Percentiles rank a stretch among this genome's conserved stretches.
These are phyloP conservation scores for Apamea anceps DNA, from an alignment of 2,888 invertebrate genomes.

Conservation along the genomic window DNA sequence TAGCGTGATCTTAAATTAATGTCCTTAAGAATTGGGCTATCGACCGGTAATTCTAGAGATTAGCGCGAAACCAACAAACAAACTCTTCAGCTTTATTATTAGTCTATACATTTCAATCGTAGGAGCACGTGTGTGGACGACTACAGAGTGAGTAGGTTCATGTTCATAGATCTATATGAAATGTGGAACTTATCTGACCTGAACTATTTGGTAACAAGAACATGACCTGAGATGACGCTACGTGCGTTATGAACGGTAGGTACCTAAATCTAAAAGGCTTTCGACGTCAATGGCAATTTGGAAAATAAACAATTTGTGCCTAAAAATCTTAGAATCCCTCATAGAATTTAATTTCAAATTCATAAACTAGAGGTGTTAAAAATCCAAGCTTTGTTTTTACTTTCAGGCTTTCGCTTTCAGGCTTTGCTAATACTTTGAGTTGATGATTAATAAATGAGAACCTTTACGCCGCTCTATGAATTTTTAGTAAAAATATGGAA, in stretches of 20 bases:
- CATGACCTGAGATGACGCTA: neutral
- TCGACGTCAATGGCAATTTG: neutral
- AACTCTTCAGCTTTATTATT: too few relatives aligned
- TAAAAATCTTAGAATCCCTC: constrained; percentile 8
- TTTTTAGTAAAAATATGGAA: constrained; percentile 27
- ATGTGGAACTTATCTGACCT: neutral
- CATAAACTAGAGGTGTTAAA: constrained; percentile 14
- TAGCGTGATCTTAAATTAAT: too few relatives aligned
- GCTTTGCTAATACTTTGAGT: constrained; percentile 40
- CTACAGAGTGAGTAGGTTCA: neutral
- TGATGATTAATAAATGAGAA: constrained; percentile 30
- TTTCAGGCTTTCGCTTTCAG: constrained; percentile 7
- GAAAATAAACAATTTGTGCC: neutral
- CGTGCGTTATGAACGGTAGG: neutral
- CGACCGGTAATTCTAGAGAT: too few relatives aligned
- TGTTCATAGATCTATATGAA: neutral
- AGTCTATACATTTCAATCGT: neutral
- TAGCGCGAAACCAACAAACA: too few relatives aligned
- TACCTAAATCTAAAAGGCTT: neutral
- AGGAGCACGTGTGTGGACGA: neutral
- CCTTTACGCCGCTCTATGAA: constrained; percentile 3
- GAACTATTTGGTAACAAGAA: neutral
- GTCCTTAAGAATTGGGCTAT: too few relatives aligned
- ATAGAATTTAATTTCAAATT: constrained; percentile 20
- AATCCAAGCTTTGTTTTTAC: constrained; percentile 35